These are phyloP conservation scores for Otis tarda DNA, from an alignment of 2,113 vertebrate species.

Conservation along the genomic window DNA sequence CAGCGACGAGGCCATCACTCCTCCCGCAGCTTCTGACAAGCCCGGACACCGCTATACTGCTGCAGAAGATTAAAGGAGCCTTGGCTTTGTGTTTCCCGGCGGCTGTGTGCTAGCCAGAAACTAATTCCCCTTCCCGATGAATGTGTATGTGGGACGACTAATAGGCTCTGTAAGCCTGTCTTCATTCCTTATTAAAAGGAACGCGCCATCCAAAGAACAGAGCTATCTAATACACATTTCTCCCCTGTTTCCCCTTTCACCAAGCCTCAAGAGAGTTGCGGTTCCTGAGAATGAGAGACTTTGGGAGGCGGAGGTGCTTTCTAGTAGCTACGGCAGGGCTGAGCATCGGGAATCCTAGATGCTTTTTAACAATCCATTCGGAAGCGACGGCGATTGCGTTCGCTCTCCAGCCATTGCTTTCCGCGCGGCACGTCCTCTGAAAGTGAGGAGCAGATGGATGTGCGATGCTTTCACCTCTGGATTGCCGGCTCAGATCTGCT, in stretches of 20 bases:
- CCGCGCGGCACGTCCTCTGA: background rate
- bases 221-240: background rate
- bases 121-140: slow-evolving; percentile 14
- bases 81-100: slow-evolving; percentile 9
- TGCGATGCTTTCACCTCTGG: background rate
- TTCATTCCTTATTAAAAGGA: background rate
- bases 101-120: slow-evolving; percentile 7
- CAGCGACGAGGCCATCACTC: slow-evolving; percentile 64
- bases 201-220: background rate
- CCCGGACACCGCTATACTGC: background rate
- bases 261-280: background rate
- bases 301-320: background rate
- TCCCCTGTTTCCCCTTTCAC: background rate
- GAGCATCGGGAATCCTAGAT: background rate
- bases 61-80: slow-evolving; percentile 26
- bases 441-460: background rate
- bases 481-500: background rate
- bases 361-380: background rate
- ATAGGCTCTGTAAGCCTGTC: background rate
- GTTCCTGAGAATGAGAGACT: background rate
- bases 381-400: rapidly evolving
- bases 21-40: slow-evolving; percentile 60
- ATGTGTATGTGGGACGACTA: slow-evolving; percentile 1
- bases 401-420: background rate
- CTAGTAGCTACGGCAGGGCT: background rate